Percentiles rank a stretch among this genome's conserved stretches.
These are phyloP conservation scores for Eulacestoma nigropectus DNA, from an alignment of 2,113 vertebrate genomes.

Conservation along the genomic window DNA sequence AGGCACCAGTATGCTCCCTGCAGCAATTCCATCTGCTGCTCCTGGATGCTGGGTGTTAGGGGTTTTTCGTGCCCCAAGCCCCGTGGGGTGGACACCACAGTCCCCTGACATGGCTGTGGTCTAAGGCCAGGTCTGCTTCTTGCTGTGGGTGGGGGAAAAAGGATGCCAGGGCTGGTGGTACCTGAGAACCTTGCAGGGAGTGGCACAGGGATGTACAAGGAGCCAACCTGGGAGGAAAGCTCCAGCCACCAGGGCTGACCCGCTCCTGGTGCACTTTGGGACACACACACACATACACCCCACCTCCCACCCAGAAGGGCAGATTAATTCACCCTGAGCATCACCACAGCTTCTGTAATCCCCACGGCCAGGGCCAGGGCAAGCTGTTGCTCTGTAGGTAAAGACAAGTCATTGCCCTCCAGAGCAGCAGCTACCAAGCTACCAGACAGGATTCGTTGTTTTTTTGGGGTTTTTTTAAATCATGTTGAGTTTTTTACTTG, in stretches of 20 bases:
- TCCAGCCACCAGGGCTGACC: not conserved
- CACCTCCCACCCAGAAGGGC: not conserved
- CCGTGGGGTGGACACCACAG: fast-evolving
- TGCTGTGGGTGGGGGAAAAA: fast-evolving
- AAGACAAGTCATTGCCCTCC: not conserved
- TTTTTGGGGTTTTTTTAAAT: not conserved
- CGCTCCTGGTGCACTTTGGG: not conserved
- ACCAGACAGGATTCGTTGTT: not conserved
- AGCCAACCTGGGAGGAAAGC: not conserved
- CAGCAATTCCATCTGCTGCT: not conserved
- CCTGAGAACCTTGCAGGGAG: not conserved
- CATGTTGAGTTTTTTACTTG: not conserved
- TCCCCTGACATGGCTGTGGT: not conserved
- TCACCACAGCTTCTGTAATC: not conserved
- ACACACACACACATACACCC: not conserved
- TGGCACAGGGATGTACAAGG: fast-evolving
- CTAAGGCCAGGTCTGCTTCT: not conserved
- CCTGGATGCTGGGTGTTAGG: not conserved
- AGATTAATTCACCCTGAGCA: not conserved
- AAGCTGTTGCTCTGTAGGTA: not conserved
- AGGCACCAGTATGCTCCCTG: not conserved
- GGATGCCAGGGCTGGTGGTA: not conserved
- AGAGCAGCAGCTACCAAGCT: not conserved
- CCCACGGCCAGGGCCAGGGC: not conserved
- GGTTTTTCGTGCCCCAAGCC: not conserved